These are phyloP conservation scores for Terrapene triunguis DNA, from an alignment of 2,113 vertebrate species.

Conservation along the genomic window DNA sequence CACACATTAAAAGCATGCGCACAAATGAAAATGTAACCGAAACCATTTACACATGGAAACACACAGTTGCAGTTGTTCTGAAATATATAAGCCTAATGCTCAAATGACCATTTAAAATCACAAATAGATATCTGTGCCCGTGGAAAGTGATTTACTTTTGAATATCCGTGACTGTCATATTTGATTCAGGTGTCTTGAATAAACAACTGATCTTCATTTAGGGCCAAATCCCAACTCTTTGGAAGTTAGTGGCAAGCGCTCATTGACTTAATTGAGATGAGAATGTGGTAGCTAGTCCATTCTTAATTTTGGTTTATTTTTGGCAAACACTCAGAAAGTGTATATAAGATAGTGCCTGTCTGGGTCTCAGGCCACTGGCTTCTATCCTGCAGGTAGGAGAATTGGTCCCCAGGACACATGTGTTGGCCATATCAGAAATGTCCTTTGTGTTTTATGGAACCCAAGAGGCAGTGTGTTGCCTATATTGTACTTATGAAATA, in stretches of 20 bases:
- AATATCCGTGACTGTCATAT: constrained; percentile 40
- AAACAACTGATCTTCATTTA: neutral
- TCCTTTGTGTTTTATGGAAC: neutral
- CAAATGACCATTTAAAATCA: constrained; percentile 60
- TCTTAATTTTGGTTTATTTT: neutral
- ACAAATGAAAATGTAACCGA: constrained; percentile 18
- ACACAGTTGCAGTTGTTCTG: constrained; percentile 24
- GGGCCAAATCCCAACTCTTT: constrained; percentile 32
- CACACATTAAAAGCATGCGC: constrained; percentile 49
- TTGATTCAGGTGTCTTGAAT: constrained; percentile 58
- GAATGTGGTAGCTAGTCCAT: neutral
- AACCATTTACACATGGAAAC: constrained; percentile 17
- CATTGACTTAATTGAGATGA: neutral
- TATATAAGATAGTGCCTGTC: neutral
- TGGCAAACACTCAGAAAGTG: neutral
- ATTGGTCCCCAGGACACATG: neutral
- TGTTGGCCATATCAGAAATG: constrained; percentile 23
- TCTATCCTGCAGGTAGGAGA: neutral
- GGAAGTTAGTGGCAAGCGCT: constrained; percentile 31
- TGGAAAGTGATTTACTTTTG: constrained; percentile 61
- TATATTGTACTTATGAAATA: neutral
- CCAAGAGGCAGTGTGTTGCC: neutral
- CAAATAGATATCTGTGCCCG: constrained; percentile 24
- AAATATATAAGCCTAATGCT: constrained; percentile 41
- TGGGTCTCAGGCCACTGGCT: neutral